Evolutionary conservation across 2,888 invertebrate species (phyloP), one percentile per base, ranked within the genome.

Genomic region (Iselma pallidipennis): DNA sequence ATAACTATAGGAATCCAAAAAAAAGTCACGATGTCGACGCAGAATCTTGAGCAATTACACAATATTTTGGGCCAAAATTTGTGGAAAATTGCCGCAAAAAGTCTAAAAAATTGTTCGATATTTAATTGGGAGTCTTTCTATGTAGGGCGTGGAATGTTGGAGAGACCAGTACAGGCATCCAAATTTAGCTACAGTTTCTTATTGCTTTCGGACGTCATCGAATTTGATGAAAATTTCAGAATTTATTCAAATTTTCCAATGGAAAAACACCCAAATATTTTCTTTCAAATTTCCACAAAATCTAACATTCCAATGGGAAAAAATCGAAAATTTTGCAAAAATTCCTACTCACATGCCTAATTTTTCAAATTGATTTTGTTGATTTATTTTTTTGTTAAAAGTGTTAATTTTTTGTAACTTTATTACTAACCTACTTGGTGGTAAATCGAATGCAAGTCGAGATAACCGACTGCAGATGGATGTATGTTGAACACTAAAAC

Each of bases 101-200:
- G 3, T 33, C 6, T n/a, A 4, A 2, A 33, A n/a, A 16, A 2
- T 4, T 16, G 7, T 7, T 16, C 6, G 4, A 42, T 21, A 21
- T 42, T 21, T 10, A 7, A 63, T 61, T 63, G 53, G 64, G 48
- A 59, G 66, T 25, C 33, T 52, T 29, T 74, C 74, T 74, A 78
- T 77, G 72, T 78, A 74, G 78, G 77, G 66, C 76, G 76, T 70
- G 74, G 70, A 60, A 73, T 74, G 69, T 42, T 42, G 42, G 42
- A 10, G 42, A 19, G 19, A 42, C 21, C 19, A 1, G 10, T 2
- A 29, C 2, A 19, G 19, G 9, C 19, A 4, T 4, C 42, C 42
- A 42, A 42, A 42, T 42, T 42, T 42, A 42, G 42, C 42, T 7
- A 37, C 42, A 42, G 6, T 21, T n/a, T n/a, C n/a, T n/a, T n/a